Conservation (phyloP, 2,888 invertebrate species). For the Branchinecta sandiegonensis region DNA sequence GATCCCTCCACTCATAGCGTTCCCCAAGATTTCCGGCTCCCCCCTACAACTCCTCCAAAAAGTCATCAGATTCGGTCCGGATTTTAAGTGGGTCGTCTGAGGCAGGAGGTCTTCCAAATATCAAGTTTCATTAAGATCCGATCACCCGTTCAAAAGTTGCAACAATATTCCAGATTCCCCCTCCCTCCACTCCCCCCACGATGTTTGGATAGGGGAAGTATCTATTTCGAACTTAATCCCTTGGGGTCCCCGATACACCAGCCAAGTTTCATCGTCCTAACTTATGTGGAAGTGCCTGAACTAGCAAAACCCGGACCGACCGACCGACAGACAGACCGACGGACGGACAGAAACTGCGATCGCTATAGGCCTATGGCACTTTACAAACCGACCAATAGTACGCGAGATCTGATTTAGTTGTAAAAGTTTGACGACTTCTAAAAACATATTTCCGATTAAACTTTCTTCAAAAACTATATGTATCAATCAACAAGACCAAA, state of each 20-base stretch:
- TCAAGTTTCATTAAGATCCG: background rate
- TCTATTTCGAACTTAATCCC: background rate
- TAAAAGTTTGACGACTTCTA: too few relatives aligned
- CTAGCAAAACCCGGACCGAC: too few relatives aligned
- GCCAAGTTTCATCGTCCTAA: background rate
- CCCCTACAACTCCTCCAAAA: background rate
- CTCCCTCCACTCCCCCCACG: background rate
- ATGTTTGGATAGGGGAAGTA: background rate
- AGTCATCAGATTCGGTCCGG: background rate
- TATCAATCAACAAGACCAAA: too few relatives aligned
- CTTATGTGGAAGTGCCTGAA: background rate
- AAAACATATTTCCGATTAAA: too few relatives aligned
- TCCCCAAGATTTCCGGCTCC: background rate
- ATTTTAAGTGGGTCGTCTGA: background rate
- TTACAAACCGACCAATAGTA: too few relatives aligned
- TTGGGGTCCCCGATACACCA: background rate
- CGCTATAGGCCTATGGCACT: too few relatives aligned
- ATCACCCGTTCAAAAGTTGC: background rate
- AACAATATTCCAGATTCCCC: background rate
- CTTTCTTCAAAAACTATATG: too few relatives aligned
- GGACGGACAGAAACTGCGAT: too few relatives aligned
- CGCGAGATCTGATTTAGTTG: too few relatives aligned
- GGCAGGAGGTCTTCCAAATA: background rate
- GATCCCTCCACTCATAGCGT: background rate
- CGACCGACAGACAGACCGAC: too few relatives aligned